Base-by-base conservation (phyloP, 2,113 vertebrate genomes). In the Argyrosomus japonicus region DNA sequence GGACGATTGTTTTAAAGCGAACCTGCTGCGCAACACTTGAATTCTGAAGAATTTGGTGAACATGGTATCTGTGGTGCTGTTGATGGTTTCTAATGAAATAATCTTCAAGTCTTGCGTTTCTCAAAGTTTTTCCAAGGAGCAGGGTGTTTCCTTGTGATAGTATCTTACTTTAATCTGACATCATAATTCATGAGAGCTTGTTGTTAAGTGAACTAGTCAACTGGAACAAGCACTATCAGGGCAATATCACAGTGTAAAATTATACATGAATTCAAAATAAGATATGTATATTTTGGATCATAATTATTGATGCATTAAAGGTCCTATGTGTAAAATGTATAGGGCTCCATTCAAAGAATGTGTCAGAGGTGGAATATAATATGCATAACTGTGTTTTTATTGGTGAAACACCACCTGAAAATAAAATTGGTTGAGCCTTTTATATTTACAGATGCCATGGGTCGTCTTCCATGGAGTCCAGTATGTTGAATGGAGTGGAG, bases 1-100 rank as follows among this genome's bases (percentile, higher is more conserved):
- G 6, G 25, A 67, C 50, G 29, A 18, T 32, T 75, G 47, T 57
- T 54, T 56, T 78, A 57, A 12, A n/a, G 9, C 75, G 19, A 82
- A 57, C 13, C 29, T 65, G 2, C 21, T 0, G 2, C 43, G 8
- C 25, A 63, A 76, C 17, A 76, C 50, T 73, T 79, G n/a, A 4
- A 68, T 69, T 81, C 56, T 83, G 65, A 70, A 62, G 54, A 83
- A 83, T 68, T 40, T 61, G 12, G 6, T 1, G 48, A 65, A 21
- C 2, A 47, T 29, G 4, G 14, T 17, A 8, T 27, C 23, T 56
- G 43, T 9, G 4, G 19, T 1, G 29, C 18, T 36, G 36, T 51
- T 48, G 0, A 36, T 5, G 1, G 4, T 32, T 83, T 89, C 45
- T n/a, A 12, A 15, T 48, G 15, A 85, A 84, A 53, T 32, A 21